Conservation (phyloP, 2,797 vertebrate genomes). For the Merluccius polli region DNA sequence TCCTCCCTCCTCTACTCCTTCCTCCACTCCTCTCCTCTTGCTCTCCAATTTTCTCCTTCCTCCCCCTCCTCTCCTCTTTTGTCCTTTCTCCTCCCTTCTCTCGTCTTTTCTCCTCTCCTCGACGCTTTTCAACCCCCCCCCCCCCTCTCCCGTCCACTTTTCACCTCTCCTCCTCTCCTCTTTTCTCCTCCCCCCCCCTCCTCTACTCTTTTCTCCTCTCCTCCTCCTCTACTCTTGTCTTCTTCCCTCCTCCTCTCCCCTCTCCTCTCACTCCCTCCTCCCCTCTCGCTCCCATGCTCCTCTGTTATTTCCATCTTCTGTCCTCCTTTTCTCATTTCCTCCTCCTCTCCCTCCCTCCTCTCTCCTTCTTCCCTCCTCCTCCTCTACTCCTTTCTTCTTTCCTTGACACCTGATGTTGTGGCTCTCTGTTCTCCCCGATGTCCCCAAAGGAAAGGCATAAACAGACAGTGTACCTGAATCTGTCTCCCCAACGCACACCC, state of each 20-base stretch:
- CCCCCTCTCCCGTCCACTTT: not conserved
- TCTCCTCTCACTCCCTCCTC: not conserved
- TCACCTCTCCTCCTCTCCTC: not conserved
- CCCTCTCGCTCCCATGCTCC: not conserved
- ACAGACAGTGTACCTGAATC: slow-evolving; percentile 21
- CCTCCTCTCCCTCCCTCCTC: not conserved
- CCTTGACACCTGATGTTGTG: not conserved
- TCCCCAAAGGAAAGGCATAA: slow-evolving; percentile 29
- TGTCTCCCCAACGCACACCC: slow-evolving; percentile 20
- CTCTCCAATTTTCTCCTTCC: not conserved
- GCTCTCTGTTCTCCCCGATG: not conserved
- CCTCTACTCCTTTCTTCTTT: not conserved
- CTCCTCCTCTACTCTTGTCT: not conserved
- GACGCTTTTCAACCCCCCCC: not conserved
- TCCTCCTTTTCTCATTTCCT: not conserved
- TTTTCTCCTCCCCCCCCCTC: not conserved
- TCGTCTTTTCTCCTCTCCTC: no score
- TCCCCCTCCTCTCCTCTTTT: not conserved
- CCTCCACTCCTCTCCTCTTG: not conserved
- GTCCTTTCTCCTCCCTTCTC: not conserved
- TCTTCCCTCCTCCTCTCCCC: not conserved
- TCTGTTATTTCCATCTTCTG: no score
- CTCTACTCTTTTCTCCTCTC: not conserved
- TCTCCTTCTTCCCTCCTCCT: not conserved
- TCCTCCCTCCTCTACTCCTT: not conserved